Evolutionary conservation across 2,113 vertebrate genomes (phyloP).

Genomic region (Ivindomyrus marchei): DNA sequence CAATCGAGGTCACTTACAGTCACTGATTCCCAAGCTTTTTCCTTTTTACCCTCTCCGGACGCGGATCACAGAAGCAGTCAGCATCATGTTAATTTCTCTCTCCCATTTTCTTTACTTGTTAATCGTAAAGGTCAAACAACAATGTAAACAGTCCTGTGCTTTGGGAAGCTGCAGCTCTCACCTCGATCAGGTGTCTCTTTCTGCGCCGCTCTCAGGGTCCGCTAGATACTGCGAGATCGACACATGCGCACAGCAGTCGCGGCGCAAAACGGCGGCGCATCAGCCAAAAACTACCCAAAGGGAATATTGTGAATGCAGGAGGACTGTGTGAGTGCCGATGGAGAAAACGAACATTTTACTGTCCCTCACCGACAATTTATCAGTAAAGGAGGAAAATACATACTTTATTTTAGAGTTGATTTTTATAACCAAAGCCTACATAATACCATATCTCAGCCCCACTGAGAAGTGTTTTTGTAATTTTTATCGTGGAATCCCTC

Average conservation of each 20-base stretch:
- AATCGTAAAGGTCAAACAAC: neutral
- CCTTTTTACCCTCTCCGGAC: neutral
- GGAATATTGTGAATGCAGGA: neutral
- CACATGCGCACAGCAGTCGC: conserved; percentile 10
- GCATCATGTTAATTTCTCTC: neutral
- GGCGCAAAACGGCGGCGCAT: neutral
- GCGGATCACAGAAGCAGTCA: neutral
- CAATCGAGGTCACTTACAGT: neutral
- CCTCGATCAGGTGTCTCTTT: conserved; percentile 9
- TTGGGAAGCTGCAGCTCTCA: neutral
- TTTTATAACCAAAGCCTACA: neutral
- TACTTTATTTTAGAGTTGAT: neutral
- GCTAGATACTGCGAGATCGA: neutral
- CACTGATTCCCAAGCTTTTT: neutral
- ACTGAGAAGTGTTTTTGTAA: neutral
- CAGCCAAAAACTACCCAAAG: neutral
- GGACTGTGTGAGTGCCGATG: neutral
- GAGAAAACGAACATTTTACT: neutral
- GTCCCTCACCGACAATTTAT: neutral
- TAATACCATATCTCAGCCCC: neutral
- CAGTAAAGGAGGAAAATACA: neutral
- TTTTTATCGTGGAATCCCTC: neutral
- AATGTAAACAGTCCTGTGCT: neutral
- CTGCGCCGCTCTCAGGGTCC: neutral
- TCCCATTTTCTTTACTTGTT: neutral